These are phyloP conservation scores for Calephelis perditalis DNA, from an alignment of 2,888 invertebrate genomes.

Conservation along the genomic window DNA sequence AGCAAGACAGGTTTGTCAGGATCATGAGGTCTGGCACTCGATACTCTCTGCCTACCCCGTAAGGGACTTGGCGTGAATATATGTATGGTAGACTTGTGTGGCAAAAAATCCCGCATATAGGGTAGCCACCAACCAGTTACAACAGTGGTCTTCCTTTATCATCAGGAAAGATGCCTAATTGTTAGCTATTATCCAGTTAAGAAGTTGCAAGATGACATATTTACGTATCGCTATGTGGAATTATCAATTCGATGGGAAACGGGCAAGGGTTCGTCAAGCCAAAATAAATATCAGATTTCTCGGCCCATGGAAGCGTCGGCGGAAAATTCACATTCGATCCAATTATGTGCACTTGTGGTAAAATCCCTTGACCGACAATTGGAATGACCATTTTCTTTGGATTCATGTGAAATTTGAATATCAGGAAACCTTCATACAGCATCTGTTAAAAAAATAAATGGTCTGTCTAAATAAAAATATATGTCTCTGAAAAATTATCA, in stretches of 20 bases:
- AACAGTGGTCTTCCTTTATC: too few species aligned
- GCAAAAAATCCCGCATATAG: too few species aligned
- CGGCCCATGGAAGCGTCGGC: conserved; percentile 80
- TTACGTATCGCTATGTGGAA: conserved; percentile 82
- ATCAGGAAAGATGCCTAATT: too few species aligned
- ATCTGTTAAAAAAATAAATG: conserved; percentile 40
- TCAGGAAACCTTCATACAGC: conserved; percentile 56
- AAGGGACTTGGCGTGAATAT: too few species aligned
- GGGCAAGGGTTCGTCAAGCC: conserved; percentile 80
- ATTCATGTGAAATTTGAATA: conserved; percentile 73
- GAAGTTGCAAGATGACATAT: conserved; percentile 29
- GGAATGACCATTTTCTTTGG: conserved; percentile 61
- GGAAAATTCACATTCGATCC: conserved; percentile 76
- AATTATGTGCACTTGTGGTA: conserved; percentile 70
- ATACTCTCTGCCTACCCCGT: too few species aligned
- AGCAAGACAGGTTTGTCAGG: too few species aligned
- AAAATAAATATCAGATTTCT: conserved; percentile 76
- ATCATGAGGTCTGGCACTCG: too few species aligned
- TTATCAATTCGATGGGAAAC: conserved; percentile 83
- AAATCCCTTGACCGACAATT: conserved; percentile 73
- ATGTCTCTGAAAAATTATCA: too few species aligned
- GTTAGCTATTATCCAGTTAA: too few species aligned
- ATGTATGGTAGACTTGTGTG: too few species aligned
- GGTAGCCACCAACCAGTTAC: too few species aligned
- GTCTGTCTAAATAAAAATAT: too few species aligned